Evolutionary conservation across 2,113 vertebrate genomes (phyloP).

Genomic region (Silurus glanis): DNA sequence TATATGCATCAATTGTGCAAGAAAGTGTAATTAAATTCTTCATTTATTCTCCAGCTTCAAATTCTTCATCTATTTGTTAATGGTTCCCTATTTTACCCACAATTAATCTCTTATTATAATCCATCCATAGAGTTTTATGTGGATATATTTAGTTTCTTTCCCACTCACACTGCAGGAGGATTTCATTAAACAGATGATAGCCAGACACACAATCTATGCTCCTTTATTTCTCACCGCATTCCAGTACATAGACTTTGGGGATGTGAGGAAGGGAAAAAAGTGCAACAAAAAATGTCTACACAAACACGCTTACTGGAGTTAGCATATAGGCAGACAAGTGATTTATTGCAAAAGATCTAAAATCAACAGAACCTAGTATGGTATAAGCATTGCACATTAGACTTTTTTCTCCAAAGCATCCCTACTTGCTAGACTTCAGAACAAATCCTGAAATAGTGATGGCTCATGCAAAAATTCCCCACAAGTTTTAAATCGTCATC

Average conservation of each 20-base stretch:
- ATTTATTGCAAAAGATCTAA: constrained; percentile 11
- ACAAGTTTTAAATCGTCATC: background rate
- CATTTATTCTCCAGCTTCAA: background rate
- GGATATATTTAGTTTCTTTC: background rate
- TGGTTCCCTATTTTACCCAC: background rate
- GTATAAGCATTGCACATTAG: background rate
- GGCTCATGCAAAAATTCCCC: constrained; percentile 1
- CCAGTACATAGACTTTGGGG: constrained; percentile 53
- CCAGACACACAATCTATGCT: constrained; percentile 22
- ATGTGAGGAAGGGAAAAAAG: constrained; percentile 33
- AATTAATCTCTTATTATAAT: background rate
- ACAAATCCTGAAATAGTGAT: background rate
- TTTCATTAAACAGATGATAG: constrained; percentile 14
- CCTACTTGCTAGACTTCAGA: constrained; percentile 5
- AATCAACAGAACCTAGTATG: constrained; percentile 1
- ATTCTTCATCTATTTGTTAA: background rate
- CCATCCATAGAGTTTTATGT: background rate
- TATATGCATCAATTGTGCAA: background rate
- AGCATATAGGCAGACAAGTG: background rate
- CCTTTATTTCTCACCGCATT: constrained; percentile 65
- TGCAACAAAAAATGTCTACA: constrained; percentile 17
- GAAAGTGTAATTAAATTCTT: background rate
- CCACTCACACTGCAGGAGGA: background rate
- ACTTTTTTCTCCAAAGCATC: background rate
- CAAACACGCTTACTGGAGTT: constrained; percentile 1